Conservation (phyloP, 1,140 invertebrate genomes). For the Magallana gigas region DNA sequence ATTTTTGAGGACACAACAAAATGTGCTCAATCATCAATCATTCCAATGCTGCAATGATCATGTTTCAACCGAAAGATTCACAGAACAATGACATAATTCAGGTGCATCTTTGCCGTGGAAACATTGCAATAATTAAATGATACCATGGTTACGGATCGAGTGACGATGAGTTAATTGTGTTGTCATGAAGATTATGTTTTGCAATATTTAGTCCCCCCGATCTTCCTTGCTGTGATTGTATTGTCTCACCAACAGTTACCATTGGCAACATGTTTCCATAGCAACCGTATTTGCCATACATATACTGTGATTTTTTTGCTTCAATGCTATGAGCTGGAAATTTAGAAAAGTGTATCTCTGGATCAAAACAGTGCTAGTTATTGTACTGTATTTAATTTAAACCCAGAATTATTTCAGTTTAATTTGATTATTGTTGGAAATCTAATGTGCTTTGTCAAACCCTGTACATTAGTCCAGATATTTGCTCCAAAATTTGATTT, state of each 20-base stretch:
- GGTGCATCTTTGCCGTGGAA: conserved; percentile 11
- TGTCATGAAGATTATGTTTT: conserved; percentile 8
- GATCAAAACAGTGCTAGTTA: not conserved
- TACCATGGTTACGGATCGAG: not conserved
- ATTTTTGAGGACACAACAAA: conserved; percentile 24
- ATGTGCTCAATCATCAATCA: conserved; percentile 31
- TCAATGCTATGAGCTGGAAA: not conserved
- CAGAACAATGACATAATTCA: not conserved
- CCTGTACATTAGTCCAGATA: not conserved
- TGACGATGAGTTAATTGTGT: not conserved
- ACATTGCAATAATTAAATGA: conserved; percentile 29
- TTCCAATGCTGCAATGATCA: conserved; percentile 32
- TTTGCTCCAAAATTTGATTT: not conserved
- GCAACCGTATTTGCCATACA: conserved; percentile 23
- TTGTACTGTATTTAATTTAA: too few relatives aligned
- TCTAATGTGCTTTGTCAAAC: not conserved
- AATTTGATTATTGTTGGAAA: not conserved
- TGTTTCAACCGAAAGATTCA: conserved; percentile 17
- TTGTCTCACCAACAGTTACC: conserved; percentile 7
- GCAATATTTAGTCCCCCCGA: conserved; percentile 7
- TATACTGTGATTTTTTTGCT: conserved; percentile 29
- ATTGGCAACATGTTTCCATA: conserved; percentile 14
- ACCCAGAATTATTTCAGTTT: not conserved
- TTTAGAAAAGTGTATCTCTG: not conserved
- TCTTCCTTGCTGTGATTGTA: conserved; percentile 1